Conservation (phyloP, 2,888 invertebrate species). For the Lasioglossum calceatum region DNA sequence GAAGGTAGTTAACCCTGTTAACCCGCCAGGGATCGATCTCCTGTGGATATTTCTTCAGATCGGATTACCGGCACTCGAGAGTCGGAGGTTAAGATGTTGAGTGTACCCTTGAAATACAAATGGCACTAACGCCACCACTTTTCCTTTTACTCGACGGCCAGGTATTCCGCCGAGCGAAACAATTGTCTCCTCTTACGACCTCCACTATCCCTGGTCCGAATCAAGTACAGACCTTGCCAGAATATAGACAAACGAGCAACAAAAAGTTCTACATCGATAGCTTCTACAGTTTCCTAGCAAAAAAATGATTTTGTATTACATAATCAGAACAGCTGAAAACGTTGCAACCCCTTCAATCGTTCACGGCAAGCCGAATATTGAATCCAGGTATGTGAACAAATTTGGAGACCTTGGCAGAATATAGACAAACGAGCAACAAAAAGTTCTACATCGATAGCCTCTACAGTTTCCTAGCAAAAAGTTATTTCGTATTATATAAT, state of each 20-base stretch:
- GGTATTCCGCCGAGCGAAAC: conserved; percentile 43
- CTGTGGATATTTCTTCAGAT: conserved; percentile 67
- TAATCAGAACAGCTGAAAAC: no score
- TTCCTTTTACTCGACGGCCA: conserved; percentile 34
- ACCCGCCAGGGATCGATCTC: conserved; percentile 64
- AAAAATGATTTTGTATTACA: no score
- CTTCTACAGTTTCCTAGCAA: no score
- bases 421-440: no score
- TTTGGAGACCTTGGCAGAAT: no score
- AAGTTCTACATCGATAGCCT: neutral
- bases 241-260: neutral
- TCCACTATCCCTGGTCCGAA: neutral
- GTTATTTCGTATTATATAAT: no score
- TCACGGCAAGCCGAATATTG: no score
- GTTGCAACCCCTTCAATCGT: no score
- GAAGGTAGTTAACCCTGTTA: conserved; percentile 77
- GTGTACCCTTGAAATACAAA: conserved; percentile 71
- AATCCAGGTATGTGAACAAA: no score
- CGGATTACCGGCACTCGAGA: conserved; percentile 67
- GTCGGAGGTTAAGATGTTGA: conserved; percentile 72
- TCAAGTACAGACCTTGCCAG: neutral
- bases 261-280: neutral
- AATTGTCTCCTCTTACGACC: conserved; percentile 26
- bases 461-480: no score
- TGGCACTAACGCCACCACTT: conserved; percentile 51